phyloP scores from a whole-genome alignment of 2,113 vertebrate genomes.

The Brachyistius frenatus region DNA sequence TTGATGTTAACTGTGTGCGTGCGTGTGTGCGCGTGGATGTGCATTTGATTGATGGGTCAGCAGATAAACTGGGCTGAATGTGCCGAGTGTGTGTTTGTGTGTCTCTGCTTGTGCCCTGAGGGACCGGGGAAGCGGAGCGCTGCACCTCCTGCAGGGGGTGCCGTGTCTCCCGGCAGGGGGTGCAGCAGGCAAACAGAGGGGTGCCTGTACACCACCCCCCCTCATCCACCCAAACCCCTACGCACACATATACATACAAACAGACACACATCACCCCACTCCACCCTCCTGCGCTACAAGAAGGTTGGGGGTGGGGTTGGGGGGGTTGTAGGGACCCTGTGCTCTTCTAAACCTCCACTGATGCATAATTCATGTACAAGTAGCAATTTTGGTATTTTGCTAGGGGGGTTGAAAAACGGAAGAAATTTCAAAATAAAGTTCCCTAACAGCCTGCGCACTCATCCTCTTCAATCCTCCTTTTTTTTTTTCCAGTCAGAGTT shows the following conservation, averaged over 20 bases:
- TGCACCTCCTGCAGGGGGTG: slow-evolving; percentile 87
- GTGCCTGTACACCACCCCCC: slow-evolving; percentile 83
- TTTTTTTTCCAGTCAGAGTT: slow-evolving; percentile 87
- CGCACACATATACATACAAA: slow-evolving; percentile 69
- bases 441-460: slow-evolving; percentile 24
- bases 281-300: slow-evolving; percentile 87
- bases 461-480: slow-evolving; percentile 53
- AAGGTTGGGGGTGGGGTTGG: slow-evolving; percentile 46
- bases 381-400: slow-evolving; percentile 98
- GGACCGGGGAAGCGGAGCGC: slow-evolving; percentile 89
- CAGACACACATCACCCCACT: slow-evolving; percentile 68
- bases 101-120: slow-evolving; percentile 74
- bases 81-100: slow-evolving; percentile 51
- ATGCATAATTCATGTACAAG: slow-evolving; percentile 99
- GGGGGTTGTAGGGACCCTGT: slow-evolving; percentile 70
- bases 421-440: slow-evolving; percentile 90
- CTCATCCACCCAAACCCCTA: slow-evolving; percentile 13
- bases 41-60: slow-evolving; percentile 78
- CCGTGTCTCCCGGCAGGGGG: slow-evolving; percentile 79
- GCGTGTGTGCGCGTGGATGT: slow-evolving; percentile 6
- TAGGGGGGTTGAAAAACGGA: slow-evolving; percentile 90
- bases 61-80: slow-evolving; percentile 62
- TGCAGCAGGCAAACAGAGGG: slow-evolving; percentile 84
- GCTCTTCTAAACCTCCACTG: slow-evolving; percentile 92
- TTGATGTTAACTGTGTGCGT: slow-evolving; percentile 39